Conservation (phyloP, 2,888 invertebrate genomes). For the Parthenolecanium corni region DNA sequence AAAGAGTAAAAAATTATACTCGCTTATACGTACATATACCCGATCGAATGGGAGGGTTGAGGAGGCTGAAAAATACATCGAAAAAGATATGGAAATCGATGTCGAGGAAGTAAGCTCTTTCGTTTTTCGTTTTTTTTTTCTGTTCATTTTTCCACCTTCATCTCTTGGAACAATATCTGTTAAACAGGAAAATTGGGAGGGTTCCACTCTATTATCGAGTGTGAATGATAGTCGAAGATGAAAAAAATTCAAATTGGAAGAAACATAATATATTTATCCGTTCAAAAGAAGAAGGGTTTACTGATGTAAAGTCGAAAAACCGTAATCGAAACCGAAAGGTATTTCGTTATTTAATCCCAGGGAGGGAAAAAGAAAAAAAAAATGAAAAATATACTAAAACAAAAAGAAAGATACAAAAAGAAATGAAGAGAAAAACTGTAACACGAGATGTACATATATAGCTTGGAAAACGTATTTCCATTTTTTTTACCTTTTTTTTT, state of each 20-base stretch:
- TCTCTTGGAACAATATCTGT: too few species aligned
- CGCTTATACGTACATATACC: too few species aligned
- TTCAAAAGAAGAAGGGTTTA: neutral
- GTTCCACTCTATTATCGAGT: neutral
- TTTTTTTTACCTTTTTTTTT: neutral
- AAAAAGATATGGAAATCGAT: too few species aligned
- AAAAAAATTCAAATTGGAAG: neutral
- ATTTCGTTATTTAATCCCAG: neutral
- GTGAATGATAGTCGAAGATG: neutral
- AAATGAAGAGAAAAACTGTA: neutral
- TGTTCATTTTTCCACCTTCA: too few species aligned
- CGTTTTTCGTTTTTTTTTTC: too few species aligned
- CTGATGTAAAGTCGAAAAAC: neutral
- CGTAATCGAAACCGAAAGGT: neutral
- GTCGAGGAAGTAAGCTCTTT: too few species aligned
- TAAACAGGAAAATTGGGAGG: neutral
- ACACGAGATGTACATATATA: neutral
- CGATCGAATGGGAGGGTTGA: too few species aligned
- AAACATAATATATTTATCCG: neutral
- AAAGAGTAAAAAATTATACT: too few species aligned
- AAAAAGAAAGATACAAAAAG: neutral
- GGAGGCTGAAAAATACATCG: too few species aligned
- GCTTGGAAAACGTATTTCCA: neutral
- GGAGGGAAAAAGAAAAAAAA: neutral
- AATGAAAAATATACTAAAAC: too few species aligned